These are phyloP conservation scores for Himantopus leucocephalus DNA, from an alignment of 2,113 vertebrate genomes.

Conservation along the genomic window DNA sequence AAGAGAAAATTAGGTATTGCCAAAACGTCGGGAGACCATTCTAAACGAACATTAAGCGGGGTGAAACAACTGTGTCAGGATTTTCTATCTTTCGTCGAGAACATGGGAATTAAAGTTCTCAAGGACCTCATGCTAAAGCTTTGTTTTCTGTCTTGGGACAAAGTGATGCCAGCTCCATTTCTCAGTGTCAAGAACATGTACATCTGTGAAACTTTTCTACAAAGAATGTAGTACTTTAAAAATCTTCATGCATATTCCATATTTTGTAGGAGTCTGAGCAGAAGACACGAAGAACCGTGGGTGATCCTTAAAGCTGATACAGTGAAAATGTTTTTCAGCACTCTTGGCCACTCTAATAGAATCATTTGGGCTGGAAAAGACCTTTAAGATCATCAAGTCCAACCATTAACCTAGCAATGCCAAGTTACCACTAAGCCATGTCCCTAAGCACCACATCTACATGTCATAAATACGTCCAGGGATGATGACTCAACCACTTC, in stretches of 20 bases:
- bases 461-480: neutral
- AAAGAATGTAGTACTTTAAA: neutral
- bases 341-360: neutral
- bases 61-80: neutral
- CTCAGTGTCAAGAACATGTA: neutral
- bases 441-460: neutral
- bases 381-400: neutral
- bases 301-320: neutral
- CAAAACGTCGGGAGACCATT: neutral
- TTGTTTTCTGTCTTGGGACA: neutral
- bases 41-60: neutral
- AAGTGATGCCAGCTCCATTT: neutral
- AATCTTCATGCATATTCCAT: neutral
- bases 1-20: neutral
- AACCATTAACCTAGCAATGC: neutral
- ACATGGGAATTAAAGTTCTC: neutral
- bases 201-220: neutral
- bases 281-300: neutral
- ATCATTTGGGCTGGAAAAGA: neutral
- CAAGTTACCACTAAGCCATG: neutral
- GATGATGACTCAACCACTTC: neutral
- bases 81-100: neutral
- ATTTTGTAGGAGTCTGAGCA: neutral
- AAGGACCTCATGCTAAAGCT: neutral
- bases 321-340: neutral